A percentile compares a stretch with the other conserved stretches of the same genome.
Conservation (phyloP, 2,797 vertebrate species). For the Somateria mollissima region DNA sequence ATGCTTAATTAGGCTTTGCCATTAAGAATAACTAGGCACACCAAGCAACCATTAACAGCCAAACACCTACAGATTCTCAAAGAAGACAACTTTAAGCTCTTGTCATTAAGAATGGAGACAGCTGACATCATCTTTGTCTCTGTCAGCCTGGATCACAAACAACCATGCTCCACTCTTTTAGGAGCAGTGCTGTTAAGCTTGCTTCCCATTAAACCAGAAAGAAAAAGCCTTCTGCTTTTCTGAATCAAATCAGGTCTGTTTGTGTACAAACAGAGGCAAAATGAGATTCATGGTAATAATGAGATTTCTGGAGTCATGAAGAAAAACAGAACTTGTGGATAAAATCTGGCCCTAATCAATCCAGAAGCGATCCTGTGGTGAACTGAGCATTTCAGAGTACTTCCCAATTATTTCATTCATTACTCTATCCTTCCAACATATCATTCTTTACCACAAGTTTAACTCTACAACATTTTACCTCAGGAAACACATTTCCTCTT, state of each 20-base stretch:
- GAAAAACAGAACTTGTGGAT: neutral
- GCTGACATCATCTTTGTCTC: neutral
- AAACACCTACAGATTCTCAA: neutral
- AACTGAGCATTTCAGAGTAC: neutral
- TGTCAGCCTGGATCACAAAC: neutral
- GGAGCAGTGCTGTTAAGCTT: neutral
- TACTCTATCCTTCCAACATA: neutral
- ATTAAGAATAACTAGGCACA: neutral
- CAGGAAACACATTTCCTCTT: neutral
- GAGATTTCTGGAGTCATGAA: too few species aligned
- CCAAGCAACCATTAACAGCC: neutral
- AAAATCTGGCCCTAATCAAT: too few species aligned
- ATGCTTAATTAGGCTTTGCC: neutral
- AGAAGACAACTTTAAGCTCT: neutral
- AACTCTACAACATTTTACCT: neutral
- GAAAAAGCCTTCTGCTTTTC: neutral
- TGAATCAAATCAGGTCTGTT: neutral
- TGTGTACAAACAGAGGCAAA: neutral
- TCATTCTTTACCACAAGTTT: neutral
- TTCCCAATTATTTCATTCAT: neutral
- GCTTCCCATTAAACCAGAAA: neutral
- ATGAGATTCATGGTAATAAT: neutral
- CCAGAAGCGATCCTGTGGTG: neutral
- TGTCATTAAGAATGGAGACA: neutral
- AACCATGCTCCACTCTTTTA: neutral